Percentiles rank a stretch among this genome's conserved stretches.
These are phyloP conservation scores for Rhimphoctona megacephalus DNA, from an alignment of 2,888 invertebrate species.

Conservation along the genomic window DNA sequence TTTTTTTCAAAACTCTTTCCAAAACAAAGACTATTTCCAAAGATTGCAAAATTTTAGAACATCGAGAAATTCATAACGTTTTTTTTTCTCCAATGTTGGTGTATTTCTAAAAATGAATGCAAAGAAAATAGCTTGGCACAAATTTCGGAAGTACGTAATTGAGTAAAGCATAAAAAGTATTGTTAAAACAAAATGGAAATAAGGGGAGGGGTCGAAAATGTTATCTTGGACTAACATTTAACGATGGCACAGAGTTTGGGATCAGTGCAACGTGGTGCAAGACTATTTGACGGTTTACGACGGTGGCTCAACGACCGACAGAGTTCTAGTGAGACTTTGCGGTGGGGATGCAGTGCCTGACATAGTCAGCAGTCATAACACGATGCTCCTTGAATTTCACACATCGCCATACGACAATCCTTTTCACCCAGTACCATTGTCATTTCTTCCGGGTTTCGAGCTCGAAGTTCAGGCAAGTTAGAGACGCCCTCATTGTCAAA, in stretches of 20 bases:
- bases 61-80: not conserved
- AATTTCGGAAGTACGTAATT: not conserved
- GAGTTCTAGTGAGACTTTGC: constrained; percentile 91
- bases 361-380: constrained; percentile 91
- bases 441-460: constrained; percentile 93
- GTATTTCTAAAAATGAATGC: not conserved
- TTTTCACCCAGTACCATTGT: constrained; percentile 91
- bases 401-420: constrained; percentile 94
- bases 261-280: constrained; percentile 93
- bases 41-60: not conserved
- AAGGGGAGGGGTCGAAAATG: not conserved
- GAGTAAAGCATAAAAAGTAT: not conserved
- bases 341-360: constrained; percentile 93
- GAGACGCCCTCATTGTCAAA: not conserved
- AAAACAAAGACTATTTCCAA: too few relatives aligned
- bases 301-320: constrained; percentile 90
- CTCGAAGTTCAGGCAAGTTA: constrained; percentile 91
- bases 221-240: not conserved
- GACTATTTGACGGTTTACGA: constrained; percentile 94
- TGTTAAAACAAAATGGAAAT: not conserved
- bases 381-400: constrained; percentile 92
- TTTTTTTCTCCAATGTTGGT: not conserved
- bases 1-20: too few relatives aligned
- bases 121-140: not conserved
- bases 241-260: constrained; percentile 88